A percentile compares a stretch with the other conserved stretches of the same genome.
These are phyloP conservation scores for Pluvianellus socialis DNA, from an alignment of 2,113 vertebrate genomes.

Conservation along the genomic window DNA sequence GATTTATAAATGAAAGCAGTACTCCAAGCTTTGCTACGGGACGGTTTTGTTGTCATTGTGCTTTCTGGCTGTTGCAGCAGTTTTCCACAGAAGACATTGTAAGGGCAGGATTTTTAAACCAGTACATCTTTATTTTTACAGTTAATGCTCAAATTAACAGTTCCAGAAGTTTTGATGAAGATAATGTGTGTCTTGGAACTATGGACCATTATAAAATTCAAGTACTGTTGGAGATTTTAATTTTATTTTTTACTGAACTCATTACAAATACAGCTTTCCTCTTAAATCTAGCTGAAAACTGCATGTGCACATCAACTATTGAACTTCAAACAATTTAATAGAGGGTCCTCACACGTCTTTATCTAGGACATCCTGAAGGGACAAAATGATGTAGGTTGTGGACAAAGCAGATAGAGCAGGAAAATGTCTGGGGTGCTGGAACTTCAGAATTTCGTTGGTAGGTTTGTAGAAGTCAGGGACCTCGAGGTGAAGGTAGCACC, in stretches of 20 bases:
- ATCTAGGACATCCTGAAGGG: background rate
- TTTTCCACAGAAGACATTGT: background rate
- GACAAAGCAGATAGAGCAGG: background rate
- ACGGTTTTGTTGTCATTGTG: fast-evolving
- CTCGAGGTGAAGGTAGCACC: background rate
- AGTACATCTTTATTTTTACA: background rate
- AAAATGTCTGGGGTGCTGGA: background rate
- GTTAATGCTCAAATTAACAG: background rate
- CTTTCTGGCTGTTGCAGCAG: background rate
- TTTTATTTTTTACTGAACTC: background rate
- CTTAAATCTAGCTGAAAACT: background rate
- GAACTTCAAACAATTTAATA: background rate
- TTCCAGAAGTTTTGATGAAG: background rate
- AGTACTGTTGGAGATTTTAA: background rate
- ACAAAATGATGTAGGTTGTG: background rate
- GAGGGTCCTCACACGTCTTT: background rate
- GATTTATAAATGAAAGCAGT: background rate
- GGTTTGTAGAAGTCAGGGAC: background rate
- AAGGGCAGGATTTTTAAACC: background rate
- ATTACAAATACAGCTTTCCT: background rate
- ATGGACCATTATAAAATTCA: background rate
- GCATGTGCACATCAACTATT: fast-evolving
- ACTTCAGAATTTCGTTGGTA: background rate
- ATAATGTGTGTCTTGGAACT: background rate
- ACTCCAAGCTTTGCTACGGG: background rate